These are phyloP conservation scores for Caenorhabditis inopinata DNA, from an alignment of 1,140 invertebrate genomes.

Conservation along the genomic window DNA sequence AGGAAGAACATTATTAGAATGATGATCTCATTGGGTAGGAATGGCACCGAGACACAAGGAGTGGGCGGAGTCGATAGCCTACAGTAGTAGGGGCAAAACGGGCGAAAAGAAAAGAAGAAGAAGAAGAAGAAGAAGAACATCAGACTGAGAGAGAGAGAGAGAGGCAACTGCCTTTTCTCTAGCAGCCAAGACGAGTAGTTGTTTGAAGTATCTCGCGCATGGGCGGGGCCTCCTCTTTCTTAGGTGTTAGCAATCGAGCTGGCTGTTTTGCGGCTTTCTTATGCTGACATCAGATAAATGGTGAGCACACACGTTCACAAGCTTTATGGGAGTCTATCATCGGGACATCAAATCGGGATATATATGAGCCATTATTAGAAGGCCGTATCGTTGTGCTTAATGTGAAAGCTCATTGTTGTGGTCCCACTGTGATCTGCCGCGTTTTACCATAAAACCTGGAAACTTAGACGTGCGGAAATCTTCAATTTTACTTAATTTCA, in stretches of 20 bases:
- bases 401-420: too few species aligned
- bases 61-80: constrained; percentile 8
- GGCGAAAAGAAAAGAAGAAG: background rate
- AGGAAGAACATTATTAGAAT: constrained; percentile 23
- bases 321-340: too few species aligned
- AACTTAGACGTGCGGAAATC: too few species aligned
- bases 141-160: background rate
- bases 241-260: background rate
- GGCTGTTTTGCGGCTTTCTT: background rate
- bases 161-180: background rate
- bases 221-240: constrained; percentile 7
- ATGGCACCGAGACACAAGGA: constrained; percentile 23
- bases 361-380: too few species aligned
- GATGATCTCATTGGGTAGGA: constrained; percentile 33
- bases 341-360: too few species aligned
- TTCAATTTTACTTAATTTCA: too few species aligned
- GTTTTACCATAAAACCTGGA: too few species aligned
- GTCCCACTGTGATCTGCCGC: too few species aligned
- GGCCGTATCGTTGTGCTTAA: too few species aligned
- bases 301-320: too few species aligned
- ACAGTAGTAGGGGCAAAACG: constrained; percentile 4
- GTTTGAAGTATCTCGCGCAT: constrained; percentile 21
- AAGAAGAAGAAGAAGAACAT: background rate
- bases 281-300: too few species aligned
- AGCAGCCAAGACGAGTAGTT: background rate